These are phyloP conservation scores for Tolypeutes matacus DNA, from an alignment of 2,797 vertebrate species.

Conservation along the genomic window DNA sequence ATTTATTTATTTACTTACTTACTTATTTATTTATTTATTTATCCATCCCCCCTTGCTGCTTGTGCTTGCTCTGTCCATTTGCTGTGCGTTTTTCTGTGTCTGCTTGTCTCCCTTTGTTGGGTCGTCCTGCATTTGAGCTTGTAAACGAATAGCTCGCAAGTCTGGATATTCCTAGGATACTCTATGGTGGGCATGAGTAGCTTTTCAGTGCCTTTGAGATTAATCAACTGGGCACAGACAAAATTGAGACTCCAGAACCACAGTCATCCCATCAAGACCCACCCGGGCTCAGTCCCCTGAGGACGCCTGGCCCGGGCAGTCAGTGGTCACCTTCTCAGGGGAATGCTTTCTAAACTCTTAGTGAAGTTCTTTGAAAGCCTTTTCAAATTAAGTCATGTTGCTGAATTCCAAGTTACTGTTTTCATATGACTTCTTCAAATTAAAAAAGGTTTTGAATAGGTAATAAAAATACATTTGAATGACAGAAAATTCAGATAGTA, in stretches of 20 bases:
- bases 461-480: not conserved
- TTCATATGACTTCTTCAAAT: not conserved
- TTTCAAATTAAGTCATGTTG: not conserved
- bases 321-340: not conserved
- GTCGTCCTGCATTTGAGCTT: conserved; percentile 14
- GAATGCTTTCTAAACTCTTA: not conserved
- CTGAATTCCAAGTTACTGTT: not conserved
- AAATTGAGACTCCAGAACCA: not conserved
- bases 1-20: too few relatives aligned
- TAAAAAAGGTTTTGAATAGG: not conserved
- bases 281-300: not conserved
- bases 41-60: too few relatives aligned
- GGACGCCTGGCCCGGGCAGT: too few relatives aligned
- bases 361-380: not conserved
- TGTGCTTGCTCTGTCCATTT: too few relatives aligned
- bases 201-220: not conserved
- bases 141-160: not conserved
- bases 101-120: too few relatives aligned
- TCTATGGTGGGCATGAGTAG: not conserved
- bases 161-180: not conserved
- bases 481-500: not conserved
- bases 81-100: too few relatives aligned
- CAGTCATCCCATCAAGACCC: not conserved
- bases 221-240: not conserved
- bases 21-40: too few relatives aligned